Conservation (phyloP, 2,113 vertebrate species). For the Bos indicus region DNA sequence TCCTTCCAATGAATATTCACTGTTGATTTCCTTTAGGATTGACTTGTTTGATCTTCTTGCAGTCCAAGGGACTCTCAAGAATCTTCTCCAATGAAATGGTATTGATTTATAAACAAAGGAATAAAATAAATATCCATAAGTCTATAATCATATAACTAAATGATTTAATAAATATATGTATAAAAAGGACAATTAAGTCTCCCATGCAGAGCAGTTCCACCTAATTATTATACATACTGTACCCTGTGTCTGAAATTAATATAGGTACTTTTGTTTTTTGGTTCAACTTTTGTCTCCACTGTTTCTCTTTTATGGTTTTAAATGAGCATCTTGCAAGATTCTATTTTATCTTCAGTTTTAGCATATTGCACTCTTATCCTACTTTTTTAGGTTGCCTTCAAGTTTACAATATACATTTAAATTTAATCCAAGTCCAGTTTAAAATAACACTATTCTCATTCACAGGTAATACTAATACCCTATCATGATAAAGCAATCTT, state of each 20-base stretch:
- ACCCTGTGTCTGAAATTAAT: background rate
- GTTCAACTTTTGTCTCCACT: background rate
- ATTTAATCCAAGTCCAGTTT: background rate
- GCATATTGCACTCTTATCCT: background rate
- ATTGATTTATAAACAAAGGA: background rate
- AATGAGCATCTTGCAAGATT: background rate
- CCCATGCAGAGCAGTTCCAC: background rate
- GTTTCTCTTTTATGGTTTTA: background rate
- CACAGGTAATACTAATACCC: background rate
- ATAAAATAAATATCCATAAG: background rate
- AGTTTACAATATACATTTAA: background rate
- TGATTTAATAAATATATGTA: background rate
- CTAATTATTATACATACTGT: background rate
- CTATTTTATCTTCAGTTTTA: background rate
- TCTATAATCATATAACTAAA: background rate
- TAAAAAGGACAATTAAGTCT: background rate
- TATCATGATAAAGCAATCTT: background rate
- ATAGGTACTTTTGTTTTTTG: background rate
- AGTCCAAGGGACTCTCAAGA: background rate
- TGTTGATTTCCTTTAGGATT: background rate
- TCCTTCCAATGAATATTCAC: background rate
- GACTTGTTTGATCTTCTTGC: background rate
- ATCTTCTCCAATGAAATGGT: background rate
- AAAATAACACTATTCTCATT: background rate
- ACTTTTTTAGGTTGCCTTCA: background rate